Conservation (phyloP, 2,797 vertebrate genomes). For the Anguilla pacifica region DNA sequence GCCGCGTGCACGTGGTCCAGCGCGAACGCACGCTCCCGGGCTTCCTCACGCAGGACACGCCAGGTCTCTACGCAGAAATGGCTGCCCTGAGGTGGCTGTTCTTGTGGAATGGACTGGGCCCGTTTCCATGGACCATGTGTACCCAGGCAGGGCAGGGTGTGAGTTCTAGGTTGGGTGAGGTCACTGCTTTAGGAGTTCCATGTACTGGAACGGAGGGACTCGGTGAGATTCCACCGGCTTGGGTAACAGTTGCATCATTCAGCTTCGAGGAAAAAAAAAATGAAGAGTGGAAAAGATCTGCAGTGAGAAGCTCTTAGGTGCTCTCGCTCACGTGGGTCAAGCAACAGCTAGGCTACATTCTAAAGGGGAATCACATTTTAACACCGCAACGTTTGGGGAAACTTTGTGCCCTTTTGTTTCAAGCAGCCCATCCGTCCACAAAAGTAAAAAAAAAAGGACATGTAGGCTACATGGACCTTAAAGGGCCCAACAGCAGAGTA, state of each 20-base stretch:
- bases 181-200: not conserved
- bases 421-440: slow-evolving; percentile 55
- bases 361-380: not conserved
- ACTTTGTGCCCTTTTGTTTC: slow-evolving; percentile 37
- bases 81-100: not conserved
- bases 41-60: not conserved
- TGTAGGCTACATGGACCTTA: slow-evolving; percentile 47
- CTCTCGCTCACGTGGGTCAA: slow-evolving; percentile 46
- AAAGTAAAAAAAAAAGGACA: slow-evolving; percentile 49
- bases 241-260: slow-evolving; percentile 68
- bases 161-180: not conserved
- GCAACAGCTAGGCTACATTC: slow-evolving; percentile 8
- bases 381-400: slow-evolving; percentile 5
- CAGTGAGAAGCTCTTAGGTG: slow-evolving; percentile 47
- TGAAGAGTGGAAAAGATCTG: slow-evolving; percentile 3
- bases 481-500: slow-evolving; percentile 52
- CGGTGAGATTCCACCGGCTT: slow-evolving; percentile 62
- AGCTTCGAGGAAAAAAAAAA: slow-evolving; percentile 59
- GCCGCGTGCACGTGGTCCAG: slow-evolving; percentile 42
- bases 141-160: not conserved
- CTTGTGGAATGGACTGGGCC: not conserved
- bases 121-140: not conserved
- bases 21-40: not conserved
- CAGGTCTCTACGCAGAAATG: not conserved
- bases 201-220: not conserved